Percentiles rank a stretch among this genome's conserved stretches.
These are phyloP conservation scores for Tetragonisca angustula DNA, from an alignment of 2,888 invertebrate species.

Conservation along the genomic window DNA sequence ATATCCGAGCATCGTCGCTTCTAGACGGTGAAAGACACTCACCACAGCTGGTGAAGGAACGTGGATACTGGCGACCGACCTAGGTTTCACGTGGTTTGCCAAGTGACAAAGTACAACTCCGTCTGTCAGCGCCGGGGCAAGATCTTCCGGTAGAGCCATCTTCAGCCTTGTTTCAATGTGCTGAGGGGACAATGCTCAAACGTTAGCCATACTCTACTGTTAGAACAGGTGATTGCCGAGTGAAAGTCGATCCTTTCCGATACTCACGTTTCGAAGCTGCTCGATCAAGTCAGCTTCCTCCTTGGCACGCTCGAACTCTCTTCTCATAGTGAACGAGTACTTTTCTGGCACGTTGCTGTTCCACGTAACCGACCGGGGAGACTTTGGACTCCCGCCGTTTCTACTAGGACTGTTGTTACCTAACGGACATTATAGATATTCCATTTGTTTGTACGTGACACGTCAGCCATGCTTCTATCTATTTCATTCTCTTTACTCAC, in stretches of 20 bases:
- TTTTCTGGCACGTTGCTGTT: conserved; percentile 90
- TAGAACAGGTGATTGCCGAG: neutral
- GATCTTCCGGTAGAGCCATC: conserved; percentile 94
- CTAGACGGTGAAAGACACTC: conserved; percentile 79
- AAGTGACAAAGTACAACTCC: conserved; percentile 97
- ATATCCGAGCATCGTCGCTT: neutral
- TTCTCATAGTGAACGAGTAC: conserved; percentile 95
- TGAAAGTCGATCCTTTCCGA: neutral
- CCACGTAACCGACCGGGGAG: conserved; percentile 88
- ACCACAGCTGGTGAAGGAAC: conserved; percentile 97
- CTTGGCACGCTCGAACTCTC: conserved; percentile 95
- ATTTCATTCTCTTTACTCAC: neutral
- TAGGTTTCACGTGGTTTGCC: conserved; percentile 95
- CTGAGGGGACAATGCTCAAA: conserved; percentile 84
- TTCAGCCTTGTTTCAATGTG: conserved; percentile 95
- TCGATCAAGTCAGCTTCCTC: conserved; percentile 94
- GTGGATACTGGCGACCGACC: conserved; percentile 96
- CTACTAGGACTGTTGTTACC: conserved; percentile 77
- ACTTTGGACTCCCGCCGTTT: conserved; percentile 79
- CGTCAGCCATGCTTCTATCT: neutral
- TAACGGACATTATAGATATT: conserved; percentile 31
- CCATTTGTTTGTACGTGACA: neutral
- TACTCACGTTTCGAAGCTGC: conserved; percentile 91
- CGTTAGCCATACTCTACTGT: neutral
- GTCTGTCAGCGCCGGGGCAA: conserved; percentile 93